Percentiles rank a stretch among this genome's conserved stretches.
Evolutionary conservation across 2,797 vertebrate genomes (phyloP).

Genomic region (Naso thynnoides): DNA sequence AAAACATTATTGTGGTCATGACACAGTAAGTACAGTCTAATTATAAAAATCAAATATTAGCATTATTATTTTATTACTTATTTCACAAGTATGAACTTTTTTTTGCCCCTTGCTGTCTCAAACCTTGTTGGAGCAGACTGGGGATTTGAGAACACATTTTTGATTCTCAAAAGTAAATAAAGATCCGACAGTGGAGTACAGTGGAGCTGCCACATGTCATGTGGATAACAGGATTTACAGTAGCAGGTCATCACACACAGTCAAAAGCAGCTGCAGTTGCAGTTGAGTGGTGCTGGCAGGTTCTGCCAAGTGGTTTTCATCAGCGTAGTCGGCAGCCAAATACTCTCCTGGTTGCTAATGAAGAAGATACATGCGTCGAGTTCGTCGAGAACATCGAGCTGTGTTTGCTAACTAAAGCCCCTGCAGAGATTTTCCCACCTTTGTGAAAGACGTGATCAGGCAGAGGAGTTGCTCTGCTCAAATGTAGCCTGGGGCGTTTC

Average conservation of each 20-base stretch:
- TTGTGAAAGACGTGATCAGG: background rate
- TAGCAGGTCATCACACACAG: background rate
- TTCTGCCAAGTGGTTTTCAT: conserved; percentile 19
- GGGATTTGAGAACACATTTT: conserved; percentile 7
- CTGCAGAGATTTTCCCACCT: background rate
- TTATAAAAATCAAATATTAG: conserved; percentile 3
- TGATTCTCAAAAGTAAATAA: conserved; percentile 5
- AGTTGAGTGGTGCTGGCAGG: conserved; percentile 7
- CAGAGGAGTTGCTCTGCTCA: background rate
- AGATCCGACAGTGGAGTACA: background rate
- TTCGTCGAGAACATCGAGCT: background rate
- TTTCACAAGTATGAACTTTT: background rate
- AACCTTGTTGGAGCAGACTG: background rate
- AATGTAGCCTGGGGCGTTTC: background rate
- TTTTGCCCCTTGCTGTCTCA: background rate
- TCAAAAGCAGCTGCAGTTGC: background rate
- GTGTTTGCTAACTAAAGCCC: background rate
- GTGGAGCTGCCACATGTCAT: conserved; percentile 47
- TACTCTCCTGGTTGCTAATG: background rate
- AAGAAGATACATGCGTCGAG: conserved; percentile 18
- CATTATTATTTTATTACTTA: no score
- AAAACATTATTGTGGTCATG: conserved; percentile 23
- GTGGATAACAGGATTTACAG: conserved; percentile 8
- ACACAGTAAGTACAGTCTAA: background rate
- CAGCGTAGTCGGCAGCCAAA: conserved; percentile 3